Evolutionary conservation across 2,888 invertebrate species (phyloP).

Genomic region (Gymnosoma rotundatum): DNA sequence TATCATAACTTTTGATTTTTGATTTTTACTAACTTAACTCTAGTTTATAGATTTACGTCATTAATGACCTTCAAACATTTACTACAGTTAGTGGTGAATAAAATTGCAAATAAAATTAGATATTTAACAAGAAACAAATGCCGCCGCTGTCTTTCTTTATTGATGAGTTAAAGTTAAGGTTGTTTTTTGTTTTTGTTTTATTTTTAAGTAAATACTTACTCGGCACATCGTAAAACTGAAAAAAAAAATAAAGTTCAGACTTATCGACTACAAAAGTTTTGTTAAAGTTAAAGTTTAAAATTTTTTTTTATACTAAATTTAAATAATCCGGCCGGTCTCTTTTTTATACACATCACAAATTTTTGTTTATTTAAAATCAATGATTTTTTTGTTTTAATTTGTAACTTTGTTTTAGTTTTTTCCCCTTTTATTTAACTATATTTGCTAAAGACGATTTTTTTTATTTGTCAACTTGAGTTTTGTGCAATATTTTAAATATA

Average conservation of each 20-base stretch:
- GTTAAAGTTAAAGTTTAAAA: neutral
- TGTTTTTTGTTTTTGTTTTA: neutral
- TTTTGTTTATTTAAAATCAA: neutral
- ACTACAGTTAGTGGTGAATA: slow-evolving; percentile 21
- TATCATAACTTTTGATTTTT: neutral
- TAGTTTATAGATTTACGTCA: slow-evolving; percentile 39
- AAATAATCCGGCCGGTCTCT: neutral
- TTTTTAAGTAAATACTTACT: too few relatives aligned
- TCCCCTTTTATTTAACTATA: neutral
- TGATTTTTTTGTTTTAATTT: neutral
- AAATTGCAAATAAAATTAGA: neutral
- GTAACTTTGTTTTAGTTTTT: neutral
- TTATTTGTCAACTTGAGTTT: neutral
- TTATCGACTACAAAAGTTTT: neutral
- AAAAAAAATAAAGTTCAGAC: neutral
- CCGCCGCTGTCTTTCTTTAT: neutral
- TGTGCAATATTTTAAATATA: neutral
- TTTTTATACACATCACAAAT: slow-evolving; percentile 4
- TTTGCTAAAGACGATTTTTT: neutral
- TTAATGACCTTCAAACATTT: slow-evolving; percentile 60
- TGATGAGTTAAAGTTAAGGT: slow-evolving; percentile 10
- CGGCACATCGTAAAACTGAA: neutral
- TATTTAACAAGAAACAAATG: slow-evolving; percentile 4
- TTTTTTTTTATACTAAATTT: neutral
- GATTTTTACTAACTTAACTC: slow-evolving; percentile 4